Conservation (phyloP, 2,113 vertebrate species). For the Theristicus caerulescens region DNA sequence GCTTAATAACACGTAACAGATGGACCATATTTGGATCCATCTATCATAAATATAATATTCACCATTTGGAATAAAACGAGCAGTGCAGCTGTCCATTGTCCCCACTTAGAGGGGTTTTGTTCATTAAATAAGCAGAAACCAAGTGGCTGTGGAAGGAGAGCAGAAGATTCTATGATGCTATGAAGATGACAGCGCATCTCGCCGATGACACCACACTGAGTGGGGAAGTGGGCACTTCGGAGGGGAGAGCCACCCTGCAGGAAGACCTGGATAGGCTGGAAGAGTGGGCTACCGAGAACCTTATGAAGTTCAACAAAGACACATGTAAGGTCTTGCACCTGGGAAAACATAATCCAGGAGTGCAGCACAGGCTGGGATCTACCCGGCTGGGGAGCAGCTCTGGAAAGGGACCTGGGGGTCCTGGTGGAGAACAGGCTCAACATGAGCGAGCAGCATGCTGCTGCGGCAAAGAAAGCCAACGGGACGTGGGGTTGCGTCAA, state of each 20-base stretch:
- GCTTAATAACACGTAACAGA: slow-evolving; percentile 21
- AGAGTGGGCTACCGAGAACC: not conserved
- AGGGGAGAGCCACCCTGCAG: not conserved
- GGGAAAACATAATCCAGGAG: not conserved
- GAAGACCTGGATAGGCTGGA: not conserved
- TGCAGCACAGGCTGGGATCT: not conserved
- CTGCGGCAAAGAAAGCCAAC: not conserved
- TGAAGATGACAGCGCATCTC: not conserved
- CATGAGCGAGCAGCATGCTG: too few relatives aligned
- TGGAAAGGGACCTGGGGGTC: not conserved
- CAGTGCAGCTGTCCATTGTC: slow-evolving; percentile 14
- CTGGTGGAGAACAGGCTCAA: not conserved
- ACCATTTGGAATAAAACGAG: not conserved
- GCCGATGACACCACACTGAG: not conserved
- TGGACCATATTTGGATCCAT: not conserved
- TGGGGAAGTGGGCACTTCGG: not conserved
- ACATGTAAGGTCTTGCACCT: not conserved
- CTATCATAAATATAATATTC: not conserved
- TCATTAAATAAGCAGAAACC: not conserved
- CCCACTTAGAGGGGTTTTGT: not conserved
- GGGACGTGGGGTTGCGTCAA: not conserved
- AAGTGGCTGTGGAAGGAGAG: not conserved
- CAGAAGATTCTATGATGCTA: not conserved
- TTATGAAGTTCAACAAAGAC: not conserved
- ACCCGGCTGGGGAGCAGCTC: not conserved